Conservation (phyloP, 2,888 invertebrate genomes). For the Ochropleura leucogaster region DNA sequence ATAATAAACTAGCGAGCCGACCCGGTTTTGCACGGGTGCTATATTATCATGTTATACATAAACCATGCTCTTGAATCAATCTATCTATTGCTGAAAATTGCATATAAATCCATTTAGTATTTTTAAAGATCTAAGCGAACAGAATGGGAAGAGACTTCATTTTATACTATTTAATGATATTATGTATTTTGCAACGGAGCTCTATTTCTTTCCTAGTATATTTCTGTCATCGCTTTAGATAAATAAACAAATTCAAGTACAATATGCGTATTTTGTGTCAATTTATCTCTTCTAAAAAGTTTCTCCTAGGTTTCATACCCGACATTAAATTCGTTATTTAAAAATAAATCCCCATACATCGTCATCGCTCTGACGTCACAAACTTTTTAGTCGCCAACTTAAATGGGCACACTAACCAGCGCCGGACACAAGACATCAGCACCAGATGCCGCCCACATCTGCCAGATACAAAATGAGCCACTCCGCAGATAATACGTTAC, state of each 20-base stretch:
- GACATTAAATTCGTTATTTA: background rate
- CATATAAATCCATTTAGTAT: no score
- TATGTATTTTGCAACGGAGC: background rate
- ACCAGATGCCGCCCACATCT: constrained; percentile 57
- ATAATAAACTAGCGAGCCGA: background rate
- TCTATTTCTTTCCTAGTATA: background rate
- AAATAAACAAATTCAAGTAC: background rate
- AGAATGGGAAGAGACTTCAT: no score
- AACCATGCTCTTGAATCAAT: no score
- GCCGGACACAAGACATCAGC: constrained; percentile 55
- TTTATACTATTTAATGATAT: background rate
- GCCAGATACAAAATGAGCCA: constrained; percentile 59
- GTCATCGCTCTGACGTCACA: constrained; percentile 22
- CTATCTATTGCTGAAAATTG: no score
- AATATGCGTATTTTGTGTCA: background rate
- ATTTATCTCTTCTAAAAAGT: background rate
- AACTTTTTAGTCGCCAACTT: constrained; percentile 40
- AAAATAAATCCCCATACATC: background rate
- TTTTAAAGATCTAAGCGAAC: no score
- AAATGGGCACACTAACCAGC: constrained; percentile 29
- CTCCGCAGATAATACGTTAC: constrained; percentile 59
- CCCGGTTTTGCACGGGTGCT: no score
- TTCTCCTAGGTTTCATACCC: no score
- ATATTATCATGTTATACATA: no score
- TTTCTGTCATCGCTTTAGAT: background rate